Conservation (phyloP, 2,797 vertebrate genomes). For the Toxotes lorentzi region DNA sequence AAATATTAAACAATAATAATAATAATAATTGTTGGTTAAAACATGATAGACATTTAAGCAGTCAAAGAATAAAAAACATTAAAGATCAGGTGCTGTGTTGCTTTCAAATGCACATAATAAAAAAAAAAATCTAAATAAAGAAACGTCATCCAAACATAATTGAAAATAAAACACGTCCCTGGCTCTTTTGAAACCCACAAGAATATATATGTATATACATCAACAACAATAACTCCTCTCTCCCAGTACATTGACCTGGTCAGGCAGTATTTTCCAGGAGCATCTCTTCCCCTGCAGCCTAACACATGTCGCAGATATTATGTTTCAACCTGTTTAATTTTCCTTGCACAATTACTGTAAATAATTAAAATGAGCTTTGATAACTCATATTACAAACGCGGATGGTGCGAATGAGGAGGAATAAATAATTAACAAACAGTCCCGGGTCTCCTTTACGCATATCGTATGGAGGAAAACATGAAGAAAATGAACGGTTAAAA, state of each 20-base stretch:
- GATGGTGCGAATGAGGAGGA: constrained; percentile 90
- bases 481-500: constrained; percentile 15
- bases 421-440: constrained; percentile 93
- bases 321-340: constrained; percentile 93
- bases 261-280: constrained; percentile 71
- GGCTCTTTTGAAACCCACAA: not conserved
- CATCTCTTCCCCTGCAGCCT: constrained; percentile 76
- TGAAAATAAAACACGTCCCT: not conserved
- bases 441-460: constrained; percentile 74
- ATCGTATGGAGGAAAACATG: constrained; percentile 62
- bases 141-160: not conserved
- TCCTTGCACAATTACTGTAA: constrained; percentile 91
- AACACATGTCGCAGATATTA: constrained; percentile 89
- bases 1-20: not conserved
- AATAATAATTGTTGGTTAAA: not conserved
- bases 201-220: constrained; percentile 6
- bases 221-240: constrained; percentile 4
- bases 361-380: constrained; percentile 97
- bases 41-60: not conserved
- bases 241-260: constrained; percentile 14
- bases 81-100: not conserved
- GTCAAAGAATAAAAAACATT: not conserved
- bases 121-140: not conserved
- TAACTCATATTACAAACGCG: constrained; percentile 98
- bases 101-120: not conserved